phyloP scores from a whole-genome alignment of 2,113 vertebrate species.

The Struthidea cinerea region DNA sequence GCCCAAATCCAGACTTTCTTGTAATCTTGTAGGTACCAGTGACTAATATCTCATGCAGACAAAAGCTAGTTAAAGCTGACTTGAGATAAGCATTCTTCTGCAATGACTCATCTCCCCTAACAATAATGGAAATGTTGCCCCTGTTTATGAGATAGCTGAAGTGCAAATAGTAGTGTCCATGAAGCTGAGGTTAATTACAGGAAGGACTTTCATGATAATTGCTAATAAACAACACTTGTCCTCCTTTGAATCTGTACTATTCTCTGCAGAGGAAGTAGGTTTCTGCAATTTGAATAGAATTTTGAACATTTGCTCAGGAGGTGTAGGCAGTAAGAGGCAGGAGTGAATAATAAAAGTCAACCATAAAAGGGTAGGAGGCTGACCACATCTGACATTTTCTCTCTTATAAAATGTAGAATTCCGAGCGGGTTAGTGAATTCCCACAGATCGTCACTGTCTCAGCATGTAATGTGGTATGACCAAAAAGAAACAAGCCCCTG shows the following conservation, averaged over 20 bases:
- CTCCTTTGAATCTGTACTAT: slow-evolving; percentile 47
- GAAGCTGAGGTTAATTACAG: slow-evolving; percentile 79
- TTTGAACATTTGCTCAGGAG: slow-evolving; percentile 29
- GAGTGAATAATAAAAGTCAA: slow-evolving; percentile 48
- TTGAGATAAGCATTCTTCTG: slow-evolving; percentile 70
- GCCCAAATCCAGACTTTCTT: slow-evolving; percentile 21
- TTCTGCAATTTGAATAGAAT: slow-evolving; percentile 49
- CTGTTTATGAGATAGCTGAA: slow-evolving; percentile 66
- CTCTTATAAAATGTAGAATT: slow-evolving; percentile 12
- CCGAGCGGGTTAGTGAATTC: not conserved
- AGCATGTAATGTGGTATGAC: not conserved
- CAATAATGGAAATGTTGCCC: slow-evolving; percentile 67
- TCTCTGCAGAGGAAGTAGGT: slow-evolving; percentile 43
- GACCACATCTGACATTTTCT: slow-evolving; percentile 29
- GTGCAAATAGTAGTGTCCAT: slow-evolving; percentile 68
- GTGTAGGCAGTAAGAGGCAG: not conserved
- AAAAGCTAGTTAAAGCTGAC: slow-evolving; percentile 70
- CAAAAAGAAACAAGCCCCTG: not conserved
- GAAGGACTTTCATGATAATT: slow-evolving; percentile 76
- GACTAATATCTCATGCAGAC: slow-evolving; percentile 63
- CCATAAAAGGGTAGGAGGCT: slow-evolving; percentile 23
- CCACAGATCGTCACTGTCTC: slow-evolving; percentile 23
- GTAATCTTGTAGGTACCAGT: slow-evolving; percentile 28
- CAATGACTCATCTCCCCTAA: slow-evolving; percentile 68
- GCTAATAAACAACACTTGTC: slow-evolving; percentile 69